Base-by-base conservation (phyloP, 2,888 invertebrate genomes). In the Archaeoteleia sp. region DNA sequence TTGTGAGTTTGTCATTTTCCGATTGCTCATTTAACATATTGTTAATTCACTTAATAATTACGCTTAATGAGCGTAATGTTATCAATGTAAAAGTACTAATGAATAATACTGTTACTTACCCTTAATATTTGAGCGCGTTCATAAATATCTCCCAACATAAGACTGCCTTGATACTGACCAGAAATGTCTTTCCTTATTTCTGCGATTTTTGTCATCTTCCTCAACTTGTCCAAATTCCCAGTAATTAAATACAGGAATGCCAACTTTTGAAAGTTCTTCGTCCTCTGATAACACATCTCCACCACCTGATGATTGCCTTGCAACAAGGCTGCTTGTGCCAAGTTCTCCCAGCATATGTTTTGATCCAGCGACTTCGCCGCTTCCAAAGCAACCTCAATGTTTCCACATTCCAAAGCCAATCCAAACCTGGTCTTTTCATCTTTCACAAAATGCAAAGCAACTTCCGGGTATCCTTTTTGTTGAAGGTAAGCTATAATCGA, bases 281-380 rank as follows among this genome's bases (percentile, higher is more conserved):
- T 99, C 68, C 98, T 91, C 83, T 99, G 98, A 86, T 99, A 99
- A 81, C 98, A 97, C 97, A 99, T 98, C 86, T 99, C 99, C 0
- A 99, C 98, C 42, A 94, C 93, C 87, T 95, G 95, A 82, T 95
- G 94, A 81, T 95, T 95, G n/a, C 95, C 98, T 81, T 97, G 97
- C 73, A 95, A 87, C 13, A 98, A 86, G 0, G 99, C 98, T 0
- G 97, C 95, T 79, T 97, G 93, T 0, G 97, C 98, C 61, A 99
- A 87, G 72, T 93, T 92, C 83, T 98, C 96, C 99, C 99, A 99
- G 76, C 98, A 97, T 4, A 90, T 88, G 68, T 96, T 95, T 81
- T 98, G 96, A 83, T 99, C 98, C 23, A 99, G 84, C 0, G 94
- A 92, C 84, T 96, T 94, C 0, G 99, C 98, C 0, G 98, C 97